Base-by-base conservation (phyloP, 2,888 invertebrate species). In the Drosophila monieri region DNA sequence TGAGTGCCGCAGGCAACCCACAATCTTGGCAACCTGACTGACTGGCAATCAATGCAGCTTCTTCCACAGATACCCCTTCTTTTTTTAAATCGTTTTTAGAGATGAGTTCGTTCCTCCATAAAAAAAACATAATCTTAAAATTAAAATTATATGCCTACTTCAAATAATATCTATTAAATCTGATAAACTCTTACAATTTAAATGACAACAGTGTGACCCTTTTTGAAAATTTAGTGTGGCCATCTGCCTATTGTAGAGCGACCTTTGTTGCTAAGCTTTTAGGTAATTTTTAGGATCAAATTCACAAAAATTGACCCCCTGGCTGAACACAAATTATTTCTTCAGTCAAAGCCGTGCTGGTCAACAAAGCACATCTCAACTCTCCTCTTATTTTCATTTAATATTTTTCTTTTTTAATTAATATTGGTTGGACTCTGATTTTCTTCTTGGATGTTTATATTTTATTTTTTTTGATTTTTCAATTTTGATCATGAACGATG, bases 21-120 rank as follows among this genome's bases (percentile, higher is more conserved):
- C 52, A 43, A 58, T 37, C 30, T 59, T 51, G 67, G 39, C 68
- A 49, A 68, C 52, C 69, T 60, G 32, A 69, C 68, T 27, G n/a
- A 53, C 32, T 60, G 52, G 52, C 57, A 48, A 60, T 52, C 64
- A 48, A 58, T 66, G 48, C 55, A 66, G 66, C 71, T 35, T 49
- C 44, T 49, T 10, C 27, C 39, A 8, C 27, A 27, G 18, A 44
- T 56, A 32, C 8, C 21, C 9, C 32, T 9, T 9, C 4, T 8
- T 23, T 25, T 18, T 21, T 27, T 18, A 2, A 32, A 35, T 35
- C n/a, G 35, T 5, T 6, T n/a, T 6, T n/a, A n/a, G 35, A 35
- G n/a, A 35, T 35, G 35, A 35, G 35, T n/a, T 1, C 4, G 21
- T 5, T 23, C 3, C 21, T 23, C 4, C 4, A 4, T 23, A 23